These are phyloP conservation scores for Hemiprocne comata DNA, from an alignment of 2,113 vertebrate genomes.

Conservation along the genomic window DNA sequence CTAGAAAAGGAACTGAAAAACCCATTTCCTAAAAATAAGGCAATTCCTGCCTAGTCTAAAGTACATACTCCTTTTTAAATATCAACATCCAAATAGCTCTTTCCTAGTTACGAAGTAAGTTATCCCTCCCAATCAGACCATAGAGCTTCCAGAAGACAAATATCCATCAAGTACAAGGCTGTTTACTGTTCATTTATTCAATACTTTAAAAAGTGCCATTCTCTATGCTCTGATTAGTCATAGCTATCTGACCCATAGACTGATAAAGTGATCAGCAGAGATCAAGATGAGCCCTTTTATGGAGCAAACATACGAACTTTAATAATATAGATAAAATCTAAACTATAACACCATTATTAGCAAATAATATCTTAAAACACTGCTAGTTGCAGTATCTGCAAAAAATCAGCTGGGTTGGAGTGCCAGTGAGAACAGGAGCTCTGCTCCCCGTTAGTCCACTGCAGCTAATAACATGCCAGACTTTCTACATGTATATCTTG, in stretches of 20 bases:
- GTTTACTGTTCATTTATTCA: neutral
- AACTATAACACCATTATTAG: neutral
- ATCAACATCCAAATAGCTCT: neutral
- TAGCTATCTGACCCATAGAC: neutral
- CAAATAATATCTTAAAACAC: neutral
- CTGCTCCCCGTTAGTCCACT: neutral
- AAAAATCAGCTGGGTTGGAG: neutral
- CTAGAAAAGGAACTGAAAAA: neutral
- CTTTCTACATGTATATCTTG: neutral
- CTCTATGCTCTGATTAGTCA: neutral
- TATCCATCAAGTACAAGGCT: neutral
- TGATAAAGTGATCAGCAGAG: neutral
- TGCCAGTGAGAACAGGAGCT: neutral
- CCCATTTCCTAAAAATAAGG: neutral
- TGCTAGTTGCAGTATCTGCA: neutral
- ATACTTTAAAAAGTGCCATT: neutral
- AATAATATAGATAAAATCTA: neutral
- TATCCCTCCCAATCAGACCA: neutral
- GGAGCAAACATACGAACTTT: neutral
- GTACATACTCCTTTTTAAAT: neutral
- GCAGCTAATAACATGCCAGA: neutral
- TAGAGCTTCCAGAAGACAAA: neutral
- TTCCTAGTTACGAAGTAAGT: neutral
- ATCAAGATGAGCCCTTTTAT: neutral
- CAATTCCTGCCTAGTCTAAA: neutral